Evolutionary conservation across 2,888 invertebrate genomes (phyloP).

Genomic region (Melieria crassipennis): DNA sequence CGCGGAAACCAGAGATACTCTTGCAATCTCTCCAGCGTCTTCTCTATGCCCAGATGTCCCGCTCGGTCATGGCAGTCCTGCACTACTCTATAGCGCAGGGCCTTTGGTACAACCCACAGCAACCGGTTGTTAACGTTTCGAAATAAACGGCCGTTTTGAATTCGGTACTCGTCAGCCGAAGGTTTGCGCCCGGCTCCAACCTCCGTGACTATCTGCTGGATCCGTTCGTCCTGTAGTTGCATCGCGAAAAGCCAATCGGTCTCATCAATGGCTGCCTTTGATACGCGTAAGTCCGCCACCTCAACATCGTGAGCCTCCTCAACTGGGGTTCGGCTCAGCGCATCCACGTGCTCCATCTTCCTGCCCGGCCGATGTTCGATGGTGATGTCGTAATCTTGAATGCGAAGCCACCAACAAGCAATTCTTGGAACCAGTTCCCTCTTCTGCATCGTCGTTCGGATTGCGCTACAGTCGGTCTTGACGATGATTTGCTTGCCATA

Average conservation of each 20-base stretch:
- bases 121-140: background rate
- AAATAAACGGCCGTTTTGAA: conserved; percentile 10
- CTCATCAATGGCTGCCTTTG: conserved; percentile 3
- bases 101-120: conserved; percentile 25
- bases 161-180: conserved; percentile 4
- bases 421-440: conserved; percentile 47
- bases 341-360: conserved; percentile 5
- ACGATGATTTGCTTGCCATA: conserved; percentile 9
- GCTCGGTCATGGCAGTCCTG: background rate
- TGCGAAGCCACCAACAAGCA: conserved; percentile 33
- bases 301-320: conserved; percentile 3
- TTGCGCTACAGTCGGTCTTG: conserved; percentile 34
- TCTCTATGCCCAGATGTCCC: conserved; percentile 31
- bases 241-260: conserved; percentile 13
- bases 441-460: conserved; percentile 40
- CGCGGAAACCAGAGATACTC: conserved; percentile 18
- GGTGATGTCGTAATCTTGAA: background rate
- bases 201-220: background rate
- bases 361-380: background rate
- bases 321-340: background rate
- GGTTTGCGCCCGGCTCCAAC: background rate
- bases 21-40: conserved; percentile 23
- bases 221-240: background rate
- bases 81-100: background rate
- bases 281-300: background rate